phyloP scores from a whole-genome alignment of 2,888 invertebrate species.

The Tetranychus piercei region DNA sequence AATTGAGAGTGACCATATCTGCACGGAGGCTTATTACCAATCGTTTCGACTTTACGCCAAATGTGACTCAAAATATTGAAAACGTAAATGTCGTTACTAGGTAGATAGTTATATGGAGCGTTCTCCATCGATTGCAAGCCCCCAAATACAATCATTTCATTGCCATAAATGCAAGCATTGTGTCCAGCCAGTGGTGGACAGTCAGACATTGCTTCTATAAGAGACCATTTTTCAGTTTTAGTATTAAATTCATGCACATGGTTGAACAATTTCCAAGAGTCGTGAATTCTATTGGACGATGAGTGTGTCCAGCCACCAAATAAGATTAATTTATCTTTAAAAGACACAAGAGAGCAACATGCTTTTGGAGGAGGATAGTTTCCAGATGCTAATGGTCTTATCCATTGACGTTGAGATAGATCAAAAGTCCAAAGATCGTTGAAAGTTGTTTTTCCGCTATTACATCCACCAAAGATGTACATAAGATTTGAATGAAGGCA shows the following conservation, averaged over 20 bases:
- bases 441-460: slow-evolving; percentile 73
- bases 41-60: slow-evolving; percentile 50
- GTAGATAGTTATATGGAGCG: slow-evolving; percentile 26
- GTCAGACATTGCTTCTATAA: slow-evolving; percentile 25
- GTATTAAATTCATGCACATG: slow-evolving; percentile 64
- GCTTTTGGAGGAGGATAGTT: slow-evolving; percentile 90
- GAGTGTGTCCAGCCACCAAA: slow-evolving; percentile 95
- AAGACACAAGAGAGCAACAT: slow-evolving; percentile 73
- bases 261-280: slow-evolving; percentile 8
- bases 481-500: slow-evolving; percentile 47
- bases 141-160: slow-evolving; percentile 37
- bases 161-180: slow-evolving; percentile 58
- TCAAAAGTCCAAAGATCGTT: slow-evolving; percentile 91
- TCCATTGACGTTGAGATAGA: slow-evolving; percentile 64
- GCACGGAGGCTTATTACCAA: slow-evolving; percentile 43
- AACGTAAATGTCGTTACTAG: slow-evolving; percentile 66
- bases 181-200: slow-evolving; percentile 77
- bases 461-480: slow-evolving; percentile 92
- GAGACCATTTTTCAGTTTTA: slow-evolving; percentile 51
- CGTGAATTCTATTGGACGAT: slow-evolving; percentile 43
- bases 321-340: slow-evolving; percentile 59
- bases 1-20: slow-evolving; percentile 83
- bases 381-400: slow-evolving; percentile 35
- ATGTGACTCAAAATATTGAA: slow-evolving; percentile 53
- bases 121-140: slow-evolving; percentile 30